Percentiles rank a stretch among this genome's conserved stretches.
These are phyloP conservation scores for Ibycter americanus DNA, from an alignment of 2,797 vertebrate species.

Conservation along the genomic window DNA sequence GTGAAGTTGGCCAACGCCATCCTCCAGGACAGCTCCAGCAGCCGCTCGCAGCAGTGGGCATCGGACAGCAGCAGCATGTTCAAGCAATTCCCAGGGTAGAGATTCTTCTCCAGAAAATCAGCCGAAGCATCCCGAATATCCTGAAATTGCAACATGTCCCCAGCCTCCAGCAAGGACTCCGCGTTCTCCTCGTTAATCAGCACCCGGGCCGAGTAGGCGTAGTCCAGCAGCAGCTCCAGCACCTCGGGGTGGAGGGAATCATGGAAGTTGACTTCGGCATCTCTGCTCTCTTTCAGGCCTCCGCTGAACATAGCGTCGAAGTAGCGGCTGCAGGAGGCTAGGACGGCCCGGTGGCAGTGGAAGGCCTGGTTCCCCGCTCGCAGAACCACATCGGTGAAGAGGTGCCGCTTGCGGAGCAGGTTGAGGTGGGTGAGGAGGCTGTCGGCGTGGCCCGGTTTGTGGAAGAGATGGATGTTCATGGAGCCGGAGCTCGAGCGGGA, in stretches of 20 bases:
- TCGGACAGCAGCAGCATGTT: constrained; percentile 96
- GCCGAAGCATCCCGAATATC: constrained; percentile 97
- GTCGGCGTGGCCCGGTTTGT: constrained; percentile 97
- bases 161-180: constrained; percentile 93
- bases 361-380: constrained; percentile 91
- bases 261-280: constrained; percentile 92
- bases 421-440: constrained; percentile 96
- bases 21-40: constrained; percentile 95
- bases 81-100: constrained; percentile 93
- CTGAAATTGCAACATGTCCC: constrained; percentile 98
- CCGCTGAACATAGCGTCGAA: constrained; percentile 99
- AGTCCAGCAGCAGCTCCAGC: constrained; percentile 94
- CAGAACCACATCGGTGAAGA: constrained; percentile 96
- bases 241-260: constrained; percentile 95
- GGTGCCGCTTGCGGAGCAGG: constrained; percentile 89
- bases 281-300: constrained; percentile 92
- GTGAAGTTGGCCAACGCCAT: constrained; percentile 97
- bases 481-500: constrained; percentile 96
- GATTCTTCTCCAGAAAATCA: constrained; percentile 95
- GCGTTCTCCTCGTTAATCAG: constrained; percentile 98
- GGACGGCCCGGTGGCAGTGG: constrained; percentile 94
- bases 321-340: constrained; percentile 97
- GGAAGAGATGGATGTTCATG: constrained; percentile 98
- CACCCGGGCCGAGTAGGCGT: constrained; percentile 94
- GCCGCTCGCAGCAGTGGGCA: constrained; percentile 93